Evolutionary conservation across 2,113 vertebrate genomes (phyloP).

Genomic region (Laticauda colubrina): DNA sequence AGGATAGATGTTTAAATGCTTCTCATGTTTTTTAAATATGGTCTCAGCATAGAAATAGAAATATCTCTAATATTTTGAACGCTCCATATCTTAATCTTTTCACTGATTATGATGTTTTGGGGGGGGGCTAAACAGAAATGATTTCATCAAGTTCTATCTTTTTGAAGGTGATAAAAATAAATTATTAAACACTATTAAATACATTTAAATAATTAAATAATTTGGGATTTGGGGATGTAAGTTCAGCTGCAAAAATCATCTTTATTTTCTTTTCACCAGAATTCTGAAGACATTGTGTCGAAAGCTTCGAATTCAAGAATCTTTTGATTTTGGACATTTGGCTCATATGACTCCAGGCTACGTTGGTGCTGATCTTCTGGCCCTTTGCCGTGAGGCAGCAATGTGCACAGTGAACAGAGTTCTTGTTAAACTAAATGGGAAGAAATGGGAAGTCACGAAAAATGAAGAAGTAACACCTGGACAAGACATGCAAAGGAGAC

Average conservation of each 20-base stretch:
- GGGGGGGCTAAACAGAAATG: not conserved
- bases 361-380: constrained; percentile 94
- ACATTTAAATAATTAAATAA: not conserved
- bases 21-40: not conserved
- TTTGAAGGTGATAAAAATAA: not conserved
- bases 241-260: not conserved
- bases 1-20: not conserved
- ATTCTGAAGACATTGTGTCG: constrained; percentile 91
- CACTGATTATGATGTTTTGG: not conserved
- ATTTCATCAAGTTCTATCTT: not conserved
- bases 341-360: constrained; percentile 90
- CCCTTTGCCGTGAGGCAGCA: constrained; percentile 90
- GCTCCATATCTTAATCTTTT: not conserved
- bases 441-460: fast-evolving
- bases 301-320: constrained; percentile 80
- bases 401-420: constrained; percentile 82
- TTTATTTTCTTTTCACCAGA: constrained; percentile 61
- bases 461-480: not conserved
- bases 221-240: not conserved
- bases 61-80: not conserved
- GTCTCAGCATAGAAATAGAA: not conserved
- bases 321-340: constrained; percentile 78
- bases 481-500: not conserved
- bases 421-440: constrained; percentile 62
- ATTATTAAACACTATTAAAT: not conserved